Evolutionary conservation across 2,113 vertebrate species (phyloP), one percentile per base, ranked within the genome.

Genomic region (Lepidothrix coronata): DNA sequence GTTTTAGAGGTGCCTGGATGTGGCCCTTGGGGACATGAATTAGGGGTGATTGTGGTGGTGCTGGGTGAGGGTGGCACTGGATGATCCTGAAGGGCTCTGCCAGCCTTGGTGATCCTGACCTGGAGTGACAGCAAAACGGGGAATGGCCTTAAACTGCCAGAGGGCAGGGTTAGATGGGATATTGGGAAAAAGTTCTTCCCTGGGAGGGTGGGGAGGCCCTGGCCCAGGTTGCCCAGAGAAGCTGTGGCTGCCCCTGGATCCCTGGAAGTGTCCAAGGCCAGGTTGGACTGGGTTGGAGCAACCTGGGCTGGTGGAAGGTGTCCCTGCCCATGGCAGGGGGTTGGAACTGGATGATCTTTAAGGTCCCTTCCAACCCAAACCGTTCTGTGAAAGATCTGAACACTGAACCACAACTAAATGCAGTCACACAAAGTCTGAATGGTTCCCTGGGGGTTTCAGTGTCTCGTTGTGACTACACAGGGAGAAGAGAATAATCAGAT

Each of bases 311-410:
- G 24, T 48, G 75, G 48, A 0, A 79, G 75, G 57, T 41, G 85
- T 65, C 75, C 35, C 66, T 88, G 66, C 85, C 61, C 66, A 31
- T 20, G 49, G 49, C 66, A n/a, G n/a, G 41, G 24, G 16, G 8
- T n/a, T 24, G 75, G 41, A 0, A 24, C 0, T 0, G 2, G 8
- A 1, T 65, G 24, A 0, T 0, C 0, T 43, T 65, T 51, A 0
- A 51, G 0, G 1, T 44, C 51, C 21, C 6, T 88, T 9, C 59
- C 9, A 58, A 5, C 27, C 8, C 33, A 59, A n/a, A 21, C 12
- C 27, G 20, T 23, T 18, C 39, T 5, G 0, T 73, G 9, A 11
- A 86, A 74, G 27, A 63, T 63, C 37, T 72, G 17, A 72, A 70
- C 4, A 8, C 59, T 85, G 63, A 76, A 14, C 22, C 49, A 24